Percentiles rank a stretch among this genome's conserved stretches.
Evolutionary conservation across 2,888 invertebrate genomes (phyloP).

Genomic region (Acheta domesticus): DNA sequence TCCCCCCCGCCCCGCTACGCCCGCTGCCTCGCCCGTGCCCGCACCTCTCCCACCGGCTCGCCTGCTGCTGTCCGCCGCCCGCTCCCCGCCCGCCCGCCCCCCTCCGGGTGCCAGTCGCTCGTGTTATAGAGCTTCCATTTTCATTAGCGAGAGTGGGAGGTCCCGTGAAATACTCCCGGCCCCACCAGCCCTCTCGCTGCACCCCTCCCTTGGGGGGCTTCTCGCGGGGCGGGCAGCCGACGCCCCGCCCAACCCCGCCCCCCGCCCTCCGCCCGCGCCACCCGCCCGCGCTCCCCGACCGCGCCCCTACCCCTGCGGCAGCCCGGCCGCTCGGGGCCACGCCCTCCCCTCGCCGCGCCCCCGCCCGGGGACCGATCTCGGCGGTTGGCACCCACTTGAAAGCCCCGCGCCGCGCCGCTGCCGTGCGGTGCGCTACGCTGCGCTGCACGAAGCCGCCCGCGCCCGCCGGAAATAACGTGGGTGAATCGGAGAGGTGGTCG

Average conservation of each 20-base stretch:
- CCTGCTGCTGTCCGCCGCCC: background rate
- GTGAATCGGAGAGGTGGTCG: background rate
- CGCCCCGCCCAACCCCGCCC: background rate
- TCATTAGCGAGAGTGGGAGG: constrained; percentile 1
- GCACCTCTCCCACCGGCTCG: no score
- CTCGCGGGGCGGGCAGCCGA: background rate
- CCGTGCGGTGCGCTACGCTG: background rate
- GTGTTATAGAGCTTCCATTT: constrained; percentile 18
- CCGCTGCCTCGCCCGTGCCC: background rate
- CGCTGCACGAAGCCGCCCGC: background rate
- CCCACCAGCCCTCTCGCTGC: background rate
- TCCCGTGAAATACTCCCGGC: background rate
- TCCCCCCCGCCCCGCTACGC: background rate
- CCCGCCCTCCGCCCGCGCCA: background rate
- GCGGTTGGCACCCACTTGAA: background rate
- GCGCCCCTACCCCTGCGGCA: background rate
- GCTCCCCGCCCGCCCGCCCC: background rate
- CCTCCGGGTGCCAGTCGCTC: background rate
- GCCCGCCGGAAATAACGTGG: background rate
- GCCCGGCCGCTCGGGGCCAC: background rate
- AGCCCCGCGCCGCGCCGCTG: background rate
- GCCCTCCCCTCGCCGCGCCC: background rate
- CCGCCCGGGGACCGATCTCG: constrained; percentile 3
- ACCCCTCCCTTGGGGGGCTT: background rate
- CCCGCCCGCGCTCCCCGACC: background rate